These are phyloP conservation scores for Dryococelus australis DNA, from an alignment of 2,888 invertebrate genomes.

Conservation along the genomic window DNA sequence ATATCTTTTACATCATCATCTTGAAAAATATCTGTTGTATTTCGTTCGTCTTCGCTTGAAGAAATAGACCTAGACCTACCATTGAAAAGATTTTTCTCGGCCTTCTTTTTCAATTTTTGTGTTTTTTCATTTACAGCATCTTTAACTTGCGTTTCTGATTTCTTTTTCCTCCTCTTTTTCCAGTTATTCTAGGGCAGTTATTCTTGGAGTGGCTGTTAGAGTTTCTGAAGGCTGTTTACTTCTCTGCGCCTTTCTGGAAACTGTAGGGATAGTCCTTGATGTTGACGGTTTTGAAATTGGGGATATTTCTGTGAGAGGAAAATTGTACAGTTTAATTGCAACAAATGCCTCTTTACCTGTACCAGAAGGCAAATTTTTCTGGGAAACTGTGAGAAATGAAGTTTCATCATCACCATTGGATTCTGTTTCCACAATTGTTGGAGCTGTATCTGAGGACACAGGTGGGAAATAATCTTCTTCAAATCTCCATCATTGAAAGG, in stretches of 20 bases:
- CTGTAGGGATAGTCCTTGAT: conserved; percentile 18
- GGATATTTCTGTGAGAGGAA: not conserved
- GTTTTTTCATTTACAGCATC: too few species aligned
- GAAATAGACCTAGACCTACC: too few species aligned
- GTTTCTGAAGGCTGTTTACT: too few species aligned
- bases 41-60: not conserved
- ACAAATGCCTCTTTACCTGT: not conserved
- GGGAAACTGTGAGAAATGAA: not conserved
- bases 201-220: too few species aligned
- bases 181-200: too few species aligned
- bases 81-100: not conserved
- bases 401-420: not conserved
- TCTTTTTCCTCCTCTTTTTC: too few species aligned
- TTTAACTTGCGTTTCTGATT: too few species aligned
- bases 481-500: conserved; percentile 17
- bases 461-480: not conserved
- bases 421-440: not conserved
- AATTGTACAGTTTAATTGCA: not conserved
- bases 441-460: not conserved
- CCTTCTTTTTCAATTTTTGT: too few species aligned
- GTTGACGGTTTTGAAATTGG: conserved; percentile 21
- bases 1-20: not conserved
- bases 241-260: not conserved
- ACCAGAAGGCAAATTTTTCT: not conserved
- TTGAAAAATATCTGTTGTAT: not conserved